Evolutionary conservation across 2,113 vertebrate species (phyloP), one percentile per base, ranked within the genome.

Genomic region (Stictonetta naevosa): DNA sequence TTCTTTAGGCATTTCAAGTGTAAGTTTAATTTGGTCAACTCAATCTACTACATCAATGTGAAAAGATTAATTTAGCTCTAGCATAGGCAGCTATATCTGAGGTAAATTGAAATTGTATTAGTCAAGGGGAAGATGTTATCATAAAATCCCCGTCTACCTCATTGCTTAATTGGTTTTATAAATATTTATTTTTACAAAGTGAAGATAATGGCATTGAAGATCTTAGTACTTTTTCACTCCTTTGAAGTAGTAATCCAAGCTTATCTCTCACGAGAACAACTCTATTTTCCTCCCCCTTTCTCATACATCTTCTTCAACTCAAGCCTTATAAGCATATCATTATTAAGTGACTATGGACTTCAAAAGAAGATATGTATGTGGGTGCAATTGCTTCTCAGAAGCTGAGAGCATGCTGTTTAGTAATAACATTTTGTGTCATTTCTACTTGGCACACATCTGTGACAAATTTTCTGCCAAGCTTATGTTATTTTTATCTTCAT

Each of bases 131-230:
- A 59, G 60, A 59, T 20, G 19, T 21, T 34, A 25, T 72, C 33
- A 44, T 59, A 77, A 88, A 91, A 87, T 89, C 31, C 36, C 59
- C 31, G 17, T 33, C n/a, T 77, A 63, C 16, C 10, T 91, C n/a
- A 63, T 66, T 68, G 16, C 44, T 73, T 94, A 79, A 80, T 77
- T 90, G 55, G 17, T 44, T 94, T 66, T 80, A 63, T 76, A 91
- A 95, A 82, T 86, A 94, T 52, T 74, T 69, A 36, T 87, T 93
- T 94, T 81, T 90, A 42, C 18, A 72, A 83, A 91, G 71, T 62
- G 4, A 52, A 92, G 79, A 58, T 15, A 83, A 46, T 40, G 8
- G 3, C 79, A 46, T 90, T 91, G 72, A 87, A 74, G 38, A 42
- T 78, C 36, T 80, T 46, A 52, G 42, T 44, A 33, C 22, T 81